Evolutionary conservation across 2,113 vertebrate species (phyloP), one percentile per base, ranked within the genome.

Genomic region (Osmerus eperlanus): DNA sequence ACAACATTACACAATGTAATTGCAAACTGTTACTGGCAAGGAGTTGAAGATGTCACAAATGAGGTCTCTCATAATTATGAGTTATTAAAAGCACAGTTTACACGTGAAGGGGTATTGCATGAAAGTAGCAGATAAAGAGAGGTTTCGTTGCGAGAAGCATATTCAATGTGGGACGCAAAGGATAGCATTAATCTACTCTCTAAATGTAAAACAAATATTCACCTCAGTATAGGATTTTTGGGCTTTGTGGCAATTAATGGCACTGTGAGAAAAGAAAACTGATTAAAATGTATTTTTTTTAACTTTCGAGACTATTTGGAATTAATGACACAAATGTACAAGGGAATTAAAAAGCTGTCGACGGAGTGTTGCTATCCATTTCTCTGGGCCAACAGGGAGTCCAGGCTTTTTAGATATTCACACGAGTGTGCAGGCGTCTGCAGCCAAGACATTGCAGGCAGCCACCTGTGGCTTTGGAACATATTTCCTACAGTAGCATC

Each of bases 211-310:
- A 65, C 56, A 63, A 63, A 47, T 12, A 47, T 11, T 47, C 9
- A 47, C 41, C 41, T 11, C 41, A 47, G 41, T 47, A 47, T 11
- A 47, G 41, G 8, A 47, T 47, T 9, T 11, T 2, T 47, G 9
- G 41, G 61, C 41, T 13, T 61, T 28, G 51, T 78, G 51, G 82
- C 83, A 75, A 82, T 73, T 73, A 75, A 76, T 77, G 63, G 63
- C 68, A 51, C 71, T 66, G 51, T 47, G 70, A 69, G 59, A 77
- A 74, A 67, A 18, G 41, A 15, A 29, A 36, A 4, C 74, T 80
- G 81, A 88, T 87, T 88, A 81, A 85, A 90, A 91, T 90, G 63
- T 84, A 89, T 89, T 89, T 36, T 89, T 36, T 88, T 88, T 72
- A 78, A 59, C 51, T 75, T 88, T 82, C 72, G 9, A 70, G 69